Percentiles rank a stretch among this genome's conserved stretches.
These are phyloP conservation scores for Cisticola juncidis DNA, from an alignment of 2,113 vertebrate genomes.

Conservation along the genomic window DNA sequence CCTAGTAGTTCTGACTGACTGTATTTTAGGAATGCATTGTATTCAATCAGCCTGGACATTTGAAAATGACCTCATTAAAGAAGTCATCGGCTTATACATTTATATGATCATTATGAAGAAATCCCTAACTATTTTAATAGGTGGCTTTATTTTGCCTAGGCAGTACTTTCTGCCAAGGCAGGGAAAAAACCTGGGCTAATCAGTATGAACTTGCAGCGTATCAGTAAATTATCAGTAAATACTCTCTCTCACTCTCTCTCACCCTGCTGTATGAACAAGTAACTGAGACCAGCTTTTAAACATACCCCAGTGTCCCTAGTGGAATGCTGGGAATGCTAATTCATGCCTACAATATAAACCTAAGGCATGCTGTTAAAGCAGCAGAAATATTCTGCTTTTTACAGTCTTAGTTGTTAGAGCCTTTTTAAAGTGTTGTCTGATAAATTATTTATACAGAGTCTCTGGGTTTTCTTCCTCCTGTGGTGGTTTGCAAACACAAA, in stretches of 20 bases:
- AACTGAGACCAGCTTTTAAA: neutral
- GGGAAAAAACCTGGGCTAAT: neutral
- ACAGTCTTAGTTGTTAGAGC: neutral
- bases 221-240: slow-evolving; percentile 4
- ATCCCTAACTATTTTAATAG: neutral
- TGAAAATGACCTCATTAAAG: neutral
- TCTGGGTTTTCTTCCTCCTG: neutral
- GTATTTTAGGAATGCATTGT: neutral
- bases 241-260: neutral
- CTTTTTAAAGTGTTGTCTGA: neutral
- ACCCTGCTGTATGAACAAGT: neutral
- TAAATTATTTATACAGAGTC: slow-evolving; percentile 21
- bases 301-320: neutral
- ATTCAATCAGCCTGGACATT: neutral
- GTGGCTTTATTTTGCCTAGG: neutral
- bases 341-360: neutral
- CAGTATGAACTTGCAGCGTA: neutral
- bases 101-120: neutral
- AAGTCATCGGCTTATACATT: neutral
- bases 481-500: neutral
- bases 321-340: neutral
- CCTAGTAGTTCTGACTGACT: neutral
- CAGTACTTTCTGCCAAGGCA: neutral
- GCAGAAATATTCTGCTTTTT: neutral
- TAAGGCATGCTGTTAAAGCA: neutral